Evolutionary conservation across 2,113 vertebrate species (phyloP), one percentile per base, ranked within the genome.

Genomic region (Aphyosemion australe): DNA sequence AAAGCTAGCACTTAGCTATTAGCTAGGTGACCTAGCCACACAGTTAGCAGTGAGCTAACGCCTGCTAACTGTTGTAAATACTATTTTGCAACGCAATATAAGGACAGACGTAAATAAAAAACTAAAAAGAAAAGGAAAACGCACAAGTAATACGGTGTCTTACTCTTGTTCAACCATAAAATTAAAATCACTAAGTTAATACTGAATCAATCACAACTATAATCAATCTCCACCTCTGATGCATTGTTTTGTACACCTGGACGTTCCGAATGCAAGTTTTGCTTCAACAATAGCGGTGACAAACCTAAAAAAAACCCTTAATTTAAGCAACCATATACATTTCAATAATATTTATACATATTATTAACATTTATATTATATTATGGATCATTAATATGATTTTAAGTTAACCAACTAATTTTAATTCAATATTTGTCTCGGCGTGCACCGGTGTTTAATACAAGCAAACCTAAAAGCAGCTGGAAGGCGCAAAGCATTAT

Each of bases 401-500:
- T 26, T 26, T 26, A 4, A 26, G 16, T 32, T 3, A 12, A 15
- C 1, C 8, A 3, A 1, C 2, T 14, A 3, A 6, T 60, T 0
- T 21, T 6, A 1, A 6, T 8, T 39, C 1, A 18, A 1, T 2
- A 11, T 5, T 1, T 42, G 18, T 69, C 19, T 58, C 47, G 65
- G 78, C 42, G 57, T 68, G 47, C 62, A 60, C 76, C 0, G 57
- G 31, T 48, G 0, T 1, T 0, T 0, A 19, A 52, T 5, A 15
- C 5, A 59, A 78, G 1, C 8, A 0, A 0, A 65, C 43, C 32
- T 4, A 19, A n/a, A 2, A 69, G 48, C 55, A 67, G 71, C 62
- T 72, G 8, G 51, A 31, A 14, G 20, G 3, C n/a, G 58, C 76
- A 78, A 80, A 60, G 87, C 63, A 85, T 85, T 64, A 0, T 89